A percentile compares a stretch with the other conserved stretches of the same genome.
Evolutionary conservation across 2,797 vertebrate species (phyloP).

Genomic region (Cossypha dichroa): DNA sequence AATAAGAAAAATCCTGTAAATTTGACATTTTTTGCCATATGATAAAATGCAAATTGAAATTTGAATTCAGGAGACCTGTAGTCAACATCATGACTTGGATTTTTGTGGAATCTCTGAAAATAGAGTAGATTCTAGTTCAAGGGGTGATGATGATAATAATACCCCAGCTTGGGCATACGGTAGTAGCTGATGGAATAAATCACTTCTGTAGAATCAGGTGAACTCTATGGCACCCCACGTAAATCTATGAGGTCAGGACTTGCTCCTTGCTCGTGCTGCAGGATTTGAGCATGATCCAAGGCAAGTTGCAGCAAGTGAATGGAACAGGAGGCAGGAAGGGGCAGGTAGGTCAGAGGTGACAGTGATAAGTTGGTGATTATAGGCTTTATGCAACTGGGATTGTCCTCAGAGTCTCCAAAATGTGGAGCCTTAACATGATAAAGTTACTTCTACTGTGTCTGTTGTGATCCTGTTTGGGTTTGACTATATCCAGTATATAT

Average conservation of each 20-base stretch:
- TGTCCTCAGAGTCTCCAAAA: background rate
- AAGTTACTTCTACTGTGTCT: background rate
- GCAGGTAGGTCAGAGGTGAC: background rate
- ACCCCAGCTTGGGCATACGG: background rate
- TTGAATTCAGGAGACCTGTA: background rate
- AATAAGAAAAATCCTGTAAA: background rate
- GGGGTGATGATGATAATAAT: background rate
- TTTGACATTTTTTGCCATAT: rapidly evolving
- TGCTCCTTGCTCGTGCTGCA: background rate
- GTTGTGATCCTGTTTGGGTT: background rate
- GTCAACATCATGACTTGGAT: background rate
- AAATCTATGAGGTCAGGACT: background rate
- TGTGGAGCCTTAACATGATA: background rate
- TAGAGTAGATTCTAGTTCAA: background rate
- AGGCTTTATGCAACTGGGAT: background rate
- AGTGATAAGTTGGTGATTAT: background rate
- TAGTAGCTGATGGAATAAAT: background rate
- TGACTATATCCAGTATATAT: rapidly evolving
- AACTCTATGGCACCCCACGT: background rate
- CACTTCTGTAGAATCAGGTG: background rate
- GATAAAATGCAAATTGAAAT: background rate
- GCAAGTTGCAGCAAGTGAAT: background rate
- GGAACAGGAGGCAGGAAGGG: background rate
- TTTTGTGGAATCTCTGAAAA: background rate
- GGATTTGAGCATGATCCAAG: background rate